Evolutionary conservation across 2,113 vertebrate genomes (phyloP).

Genomic region (Urocolius indicus): DNA sequence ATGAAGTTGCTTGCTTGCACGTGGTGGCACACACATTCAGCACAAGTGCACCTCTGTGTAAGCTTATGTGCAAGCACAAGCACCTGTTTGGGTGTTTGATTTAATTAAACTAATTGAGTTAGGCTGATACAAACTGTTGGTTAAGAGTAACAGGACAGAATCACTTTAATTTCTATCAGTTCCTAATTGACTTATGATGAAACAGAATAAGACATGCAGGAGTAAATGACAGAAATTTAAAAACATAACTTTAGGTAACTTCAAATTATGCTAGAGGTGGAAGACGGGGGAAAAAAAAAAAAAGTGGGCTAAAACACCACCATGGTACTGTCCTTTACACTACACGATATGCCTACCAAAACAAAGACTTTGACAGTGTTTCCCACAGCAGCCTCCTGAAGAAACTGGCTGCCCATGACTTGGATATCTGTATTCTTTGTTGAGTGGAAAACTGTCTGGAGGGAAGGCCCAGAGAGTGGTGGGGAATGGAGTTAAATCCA

Average conservation of each 20-base stretch:
- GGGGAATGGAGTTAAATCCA: too few relatives aligned
- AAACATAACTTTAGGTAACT: neutral
- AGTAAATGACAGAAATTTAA: neutral
- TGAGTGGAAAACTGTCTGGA: too few relatives aligned
- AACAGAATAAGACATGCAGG: neutral
- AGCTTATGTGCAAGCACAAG: neutral
- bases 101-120: conserved; percentile 31
- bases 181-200: neutral
- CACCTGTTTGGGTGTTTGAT: neutral
- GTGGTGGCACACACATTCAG: neutral
- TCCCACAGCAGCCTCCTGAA: too few relatives aligned
- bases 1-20: neutral
- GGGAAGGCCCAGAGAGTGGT: too few relatives aligned
- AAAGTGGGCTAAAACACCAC: neutral
- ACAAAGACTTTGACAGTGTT: neutral
- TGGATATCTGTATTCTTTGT: too few relatives aligned
- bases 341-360: neutral
- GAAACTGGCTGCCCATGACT: too few relatives aligned
- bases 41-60: neutral
- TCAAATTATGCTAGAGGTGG: neutral
- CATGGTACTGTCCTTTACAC: neutral
- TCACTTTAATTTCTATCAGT: conserved; percentile 2
- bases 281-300: too few relatives aligned
- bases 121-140: neutral
- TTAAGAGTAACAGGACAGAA: neutral